A percentile compares a stretch with the other conserved stretches of the same genome.
phyloP scores from a whole-genome alignment of 2,113 vertebrate species.

The Paedocypris sp. region DNA sequence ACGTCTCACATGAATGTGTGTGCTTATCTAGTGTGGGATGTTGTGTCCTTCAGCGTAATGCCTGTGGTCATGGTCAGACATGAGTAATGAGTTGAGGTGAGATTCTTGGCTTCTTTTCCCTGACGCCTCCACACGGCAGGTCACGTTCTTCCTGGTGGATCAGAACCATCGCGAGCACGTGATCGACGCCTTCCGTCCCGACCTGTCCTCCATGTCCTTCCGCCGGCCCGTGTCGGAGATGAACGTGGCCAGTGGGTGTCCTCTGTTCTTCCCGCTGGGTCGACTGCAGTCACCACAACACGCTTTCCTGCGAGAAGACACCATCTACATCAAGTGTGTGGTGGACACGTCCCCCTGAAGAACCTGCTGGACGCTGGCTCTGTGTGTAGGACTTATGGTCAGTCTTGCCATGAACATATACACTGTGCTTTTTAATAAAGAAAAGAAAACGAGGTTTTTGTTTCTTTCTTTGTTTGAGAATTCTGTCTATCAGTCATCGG shows the following conservation, averaged over 20 bases:
- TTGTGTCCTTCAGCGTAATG: too few relatives aligned
- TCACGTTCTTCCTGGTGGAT: conserved; percentile 93
- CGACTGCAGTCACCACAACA: conserved; percentile 76
- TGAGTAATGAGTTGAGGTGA: background rate
- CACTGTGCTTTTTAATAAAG: too few relatives aligned
- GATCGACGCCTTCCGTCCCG: conserved; percentile 88
- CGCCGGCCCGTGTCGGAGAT: conserved; percentile 82
- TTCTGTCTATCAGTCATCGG: too few relatives aligned
- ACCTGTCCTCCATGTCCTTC: conserved; percentile 82
- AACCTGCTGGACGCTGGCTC: too few relatives aligned
- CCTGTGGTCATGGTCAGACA: too few relatives aligned
- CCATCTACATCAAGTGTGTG: conserved; percentile 91
- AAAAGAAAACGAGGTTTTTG: too few relatives aligned
- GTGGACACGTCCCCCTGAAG: conserved; percentile 73
- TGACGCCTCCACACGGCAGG: conserved; percentile 52
- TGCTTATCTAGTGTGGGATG: too few relatives aligned
- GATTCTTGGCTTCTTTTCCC: background rate
- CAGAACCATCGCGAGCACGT: conserved; percentile 93
- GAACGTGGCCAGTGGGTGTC: conserved; percentile 97
- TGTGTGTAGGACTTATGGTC: too few relatives aligned
- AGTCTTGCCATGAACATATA: too few relatives aligned
- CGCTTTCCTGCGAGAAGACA: conserved; percentile 81
- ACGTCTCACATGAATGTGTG: too few relatives aligned
- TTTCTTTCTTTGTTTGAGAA: too few relatives aligned
- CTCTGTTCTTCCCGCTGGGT: conserved; percentile 83